Evolutionary conservation across 2,888 invertebrate species (phyloP).

Genomic region (Sphaerophoria taeniata): DNA sequence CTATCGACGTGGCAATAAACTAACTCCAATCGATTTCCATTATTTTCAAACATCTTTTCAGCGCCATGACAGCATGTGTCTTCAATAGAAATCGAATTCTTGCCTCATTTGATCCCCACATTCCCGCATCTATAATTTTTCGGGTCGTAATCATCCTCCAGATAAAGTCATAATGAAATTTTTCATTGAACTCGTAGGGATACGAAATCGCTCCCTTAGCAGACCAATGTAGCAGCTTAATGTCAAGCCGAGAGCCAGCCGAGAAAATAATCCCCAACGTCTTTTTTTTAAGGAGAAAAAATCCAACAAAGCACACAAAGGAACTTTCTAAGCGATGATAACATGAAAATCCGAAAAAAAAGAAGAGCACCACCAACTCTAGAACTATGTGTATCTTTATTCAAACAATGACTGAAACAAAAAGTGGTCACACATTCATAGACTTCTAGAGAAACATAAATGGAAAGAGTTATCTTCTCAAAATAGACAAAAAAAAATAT

Average conservation of each 20-base stretch:
- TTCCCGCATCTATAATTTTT: conserved; percentile 27
- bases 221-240: conserved; percentile 10
- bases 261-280: conserved; percentile 46
- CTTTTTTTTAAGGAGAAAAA: conserved; percentile 29
- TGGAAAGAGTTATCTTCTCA: conserved; percentile 62
- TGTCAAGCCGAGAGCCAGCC: conserved; percentile 15
- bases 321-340: conserved; percentile 41
- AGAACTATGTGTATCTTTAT: no score
- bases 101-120: background rate
- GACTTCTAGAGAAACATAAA: conserved; percentile 52
- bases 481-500: conserved; percentile 5
- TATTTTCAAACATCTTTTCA: conserved; percentile 23
- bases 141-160: conserved; percentile 48
- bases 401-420: conserved; percentile 33
- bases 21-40: conserved; percentile 62
- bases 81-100: conserved; percentile 10
- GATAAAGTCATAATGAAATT: conserved; percentile 68
- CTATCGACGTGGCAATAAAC: conserved; percentile 26
- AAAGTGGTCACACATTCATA: conserved; percentile 55
- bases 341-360: conserved; percentile 49
- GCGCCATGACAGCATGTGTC: background rate
- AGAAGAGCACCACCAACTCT: conserved; percentile 41
- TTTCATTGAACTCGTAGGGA: conserved; percentile 54
- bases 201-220: conserved; percentile 26
- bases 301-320: conserved; percentile 52